Evolutionary conservation across 2,888 invertebrate species (phyloP).

Genomic region (Polyommatus iphigenia): DNA sequence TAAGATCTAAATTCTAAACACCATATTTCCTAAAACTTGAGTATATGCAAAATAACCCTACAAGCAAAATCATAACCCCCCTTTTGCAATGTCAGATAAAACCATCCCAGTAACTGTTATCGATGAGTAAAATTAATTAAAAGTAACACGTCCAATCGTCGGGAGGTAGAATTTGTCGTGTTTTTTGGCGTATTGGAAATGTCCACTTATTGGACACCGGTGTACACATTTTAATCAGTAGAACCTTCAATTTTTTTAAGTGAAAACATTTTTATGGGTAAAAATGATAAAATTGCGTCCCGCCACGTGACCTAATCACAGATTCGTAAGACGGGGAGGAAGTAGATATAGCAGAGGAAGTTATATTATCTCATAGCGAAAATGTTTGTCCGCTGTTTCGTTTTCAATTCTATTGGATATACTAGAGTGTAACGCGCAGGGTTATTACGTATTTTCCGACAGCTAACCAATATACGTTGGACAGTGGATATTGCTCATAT

Average conservation of each 20-base stretch:
- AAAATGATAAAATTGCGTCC: neutral
- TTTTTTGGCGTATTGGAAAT: constrained; percentile 26
- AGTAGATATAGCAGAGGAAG: too few relatives aligned
- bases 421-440: too few relatives aligned
- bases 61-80: neutral
- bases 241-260: neutral
- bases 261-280: neutral
- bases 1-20: neutral
- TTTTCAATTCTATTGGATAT: too few relatives aligned
- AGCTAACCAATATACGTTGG: too few relatives aligned
- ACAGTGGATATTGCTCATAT: too few relatives aligned
- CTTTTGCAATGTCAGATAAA: neutral
- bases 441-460: too few relatives aligned
- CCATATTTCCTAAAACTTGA: neutral
- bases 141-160: constrained; percentile 37
- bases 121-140: constrained; percentile 45
- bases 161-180: constrained; percentile 15
- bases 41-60: neutral
- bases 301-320: neutral
- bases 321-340: too few relatives aligned
- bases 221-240: constrained; percentile 9
- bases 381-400: too few relatives aligned
- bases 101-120: neutral
- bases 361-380: too few relatives aligned
- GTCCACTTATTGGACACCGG: constrained; percentile 6